Conservation (phyloP, 2,113 vertebrate genomes). For the Motacilla tschutschensis region DNA sequence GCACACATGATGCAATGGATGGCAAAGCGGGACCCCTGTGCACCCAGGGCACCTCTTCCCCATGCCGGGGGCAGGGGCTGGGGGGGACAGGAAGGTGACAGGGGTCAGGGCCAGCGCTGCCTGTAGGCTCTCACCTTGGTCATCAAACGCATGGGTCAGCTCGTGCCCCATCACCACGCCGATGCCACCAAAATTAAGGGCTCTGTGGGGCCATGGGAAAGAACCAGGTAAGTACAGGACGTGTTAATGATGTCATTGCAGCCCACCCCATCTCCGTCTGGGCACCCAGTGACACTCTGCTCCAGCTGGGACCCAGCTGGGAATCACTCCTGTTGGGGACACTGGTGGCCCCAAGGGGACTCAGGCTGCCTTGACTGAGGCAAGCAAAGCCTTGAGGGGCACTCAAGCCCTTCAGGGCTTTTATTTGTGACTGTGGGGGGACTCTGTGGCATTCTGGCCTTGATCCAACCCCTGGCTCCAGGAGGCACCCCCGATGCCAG, state of each 20-base stretch:
- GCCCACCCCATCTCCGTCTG: not conserved
- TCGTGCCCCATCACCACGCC: conserved; percentile 98
- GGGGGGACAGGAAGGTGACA: not conserved
- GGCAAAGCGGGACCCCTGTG: not conserved
- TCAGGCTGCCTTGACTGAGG: not conserved
- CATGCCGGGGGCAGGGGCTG: not conserved
- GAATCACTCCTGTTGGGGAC: not conserved
- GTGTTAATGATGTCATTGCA: not conserved
- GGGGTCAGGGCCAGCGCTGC: rapidly evolving
- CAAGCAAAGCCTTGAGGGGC: not conserved
- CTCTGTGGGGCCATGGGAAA: conserved; percentile 65
- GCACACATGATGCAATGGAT: conserved; percentile 39
- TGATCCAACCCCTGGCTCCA: not conserved
- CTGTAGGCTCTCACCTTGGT: conserved; percentile 84
- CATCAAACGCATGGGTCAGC: conserved; percentile 95
- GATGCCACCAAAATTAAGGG: conserved; percentile 95
- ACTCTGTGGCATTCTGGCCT: not conserved
- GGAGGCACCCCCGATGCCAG: not conserved
- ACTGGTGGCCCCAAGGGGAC: not conserved
- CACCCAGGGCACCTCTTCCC: not conserved
- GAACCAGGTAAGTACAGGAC: not conserved
- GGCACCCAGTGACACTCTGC: not conserved
- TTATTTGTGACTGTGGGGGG: not conserved
- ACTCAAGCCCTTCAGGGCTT: not conserved
- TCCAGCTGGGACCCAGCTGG: not conserved